Evolutionary conservation across 2,113 vertebrate species (phyloP).

Genomic region (Prietella phreatophila): DNA sequence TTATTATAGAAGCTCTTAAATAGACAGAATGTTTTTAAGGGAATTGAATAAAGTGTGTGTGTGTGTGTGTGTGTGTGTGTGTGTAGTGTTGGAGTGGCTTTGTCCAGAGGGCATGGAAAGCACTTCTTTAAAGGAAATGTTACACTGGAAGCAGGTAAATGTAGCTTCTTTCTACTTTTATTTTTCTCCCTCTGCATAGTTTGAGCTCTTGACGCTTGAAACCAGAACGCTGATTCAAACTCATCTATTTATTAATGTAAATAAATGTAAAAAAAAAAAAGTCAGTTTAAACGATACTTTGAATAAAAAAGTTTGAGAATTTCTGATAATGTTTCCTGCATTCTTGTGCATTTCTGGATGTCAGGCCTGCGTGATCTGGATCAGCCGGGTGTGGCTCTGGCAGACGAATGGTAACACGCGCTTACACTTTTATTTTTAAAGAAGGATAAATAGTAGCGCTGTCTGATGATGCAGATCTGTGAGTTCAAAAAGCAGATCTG

Average conservation of each 20-base stretch:
- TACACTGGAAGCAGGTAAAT: slow-evolving; percentile 88
- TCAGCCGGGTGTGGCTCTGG: slow-evolving; percentile 94
- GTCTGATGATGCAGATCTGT: background rate
- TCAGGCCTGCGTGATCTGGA: slow-evolving; percentile 95
- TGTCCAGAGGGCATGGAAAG: slow-evolving; percentile 95
- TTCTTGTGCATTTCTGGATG: background rate
- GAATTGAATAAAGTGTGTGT: background rate
- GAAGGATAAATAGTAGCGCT: background rate
- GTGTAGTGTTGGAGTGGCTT: slow-evolving; percentile 89
- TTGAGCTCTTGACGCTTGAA: background rate
- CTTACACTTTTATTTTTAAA: slow-evolving; percentile 36
- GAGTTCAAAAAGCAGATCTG: background rate
- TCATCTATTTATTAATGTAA: background rate
- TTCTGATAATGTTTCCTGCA: background rate
- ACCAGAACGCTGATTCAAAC: background rate
- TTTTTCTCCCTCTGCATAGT: background rate
- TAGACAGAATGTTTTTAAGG: background rate
- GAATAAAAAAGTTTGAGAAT: background rate
- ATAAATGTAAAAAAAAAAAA: too few relatives aligned
- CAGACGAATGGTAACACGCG: slow-evolving; percentile 91
- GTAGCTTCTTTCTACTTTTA: background rate
- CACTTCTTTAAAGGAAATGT: slow-evolving; percentile 97
- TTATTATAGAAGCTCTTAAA: background rate
- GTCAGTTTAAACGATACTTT: background rate
- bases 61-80: slow-evolving; percentile 59